Conservation (phyloP, 2,888 invertebrate species). For the Ischnus inquisitorius region DNA sequence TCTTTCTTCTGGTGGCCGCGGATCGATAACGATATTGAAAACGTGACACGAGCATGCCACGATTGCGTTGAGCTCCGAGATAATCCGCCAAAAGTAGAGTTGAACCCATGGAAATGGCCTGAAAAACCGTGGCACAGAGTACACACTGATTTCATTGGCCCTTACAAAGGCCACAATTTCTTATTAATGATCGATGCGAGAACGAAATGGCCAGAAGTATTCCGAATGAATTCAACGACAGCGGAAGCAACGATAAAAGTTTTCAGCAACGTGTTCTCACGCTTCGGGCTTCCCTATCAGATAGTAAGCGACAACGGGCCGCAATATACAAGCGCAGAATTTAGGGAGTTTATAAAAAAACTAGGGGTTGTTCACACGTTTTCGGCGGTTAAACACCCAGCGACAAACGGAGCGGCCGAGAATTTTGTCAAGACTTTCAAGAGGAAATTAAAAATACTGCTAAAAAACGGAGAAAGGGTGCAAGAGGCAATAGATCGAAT, state of each 20-base stretch:
- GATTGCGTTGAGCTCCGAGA: conserved; percentile 49
- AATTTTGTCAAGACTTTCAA: conserved; percentile 69
- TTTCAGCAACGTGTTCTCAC: conserved; percentile 46
- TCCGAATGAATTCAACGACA: conserved; percentile 37
- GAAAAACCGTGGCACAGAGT: conserved; percentile 71
- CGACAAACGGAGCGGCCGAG: conserved; percentile 68
- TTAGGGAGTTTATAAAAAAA: conserved; percentile 56
- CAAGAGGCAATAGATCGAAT: conserved; percentile 32
- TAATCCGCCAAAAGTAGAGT: conserved; percentile 47
- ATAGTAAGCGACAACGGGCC: too few relatives aligned
- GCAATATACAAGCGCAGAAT: conserved; percentile 51
- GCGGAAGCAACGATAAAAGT: conserved; percentile 17
- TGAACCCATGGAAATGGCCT: conserved; percentile 71
- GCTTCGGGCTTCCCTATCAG: conserved; percentile 56
- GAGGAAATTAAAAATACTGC: conserved; percentile 39
- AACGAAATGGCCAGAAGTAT: conserved; percentile 65
- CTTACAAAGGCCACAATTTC: conserved; percentile 64
- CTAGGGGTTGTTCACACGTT: conserved; percentile 61
- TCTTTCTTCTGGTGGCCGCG: conserved; percentile 70
- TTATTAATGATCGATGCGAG: conserved; percentile 73
- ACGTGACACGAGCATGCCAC: conserved; percentile 46
- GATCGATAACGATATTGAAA: conserved; percentile 65
- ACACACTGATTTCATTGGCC: conserved; percentile 70
- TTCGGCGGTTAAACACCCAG: conserved; percentile 52
- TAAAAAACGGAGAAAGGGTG: neutral